A percentile compares a stretch with the other conserved stretches of the same genome.
Conservation (phyloP, 2,113 vertebrate genomes). For the Limanda limanda region DNA sequence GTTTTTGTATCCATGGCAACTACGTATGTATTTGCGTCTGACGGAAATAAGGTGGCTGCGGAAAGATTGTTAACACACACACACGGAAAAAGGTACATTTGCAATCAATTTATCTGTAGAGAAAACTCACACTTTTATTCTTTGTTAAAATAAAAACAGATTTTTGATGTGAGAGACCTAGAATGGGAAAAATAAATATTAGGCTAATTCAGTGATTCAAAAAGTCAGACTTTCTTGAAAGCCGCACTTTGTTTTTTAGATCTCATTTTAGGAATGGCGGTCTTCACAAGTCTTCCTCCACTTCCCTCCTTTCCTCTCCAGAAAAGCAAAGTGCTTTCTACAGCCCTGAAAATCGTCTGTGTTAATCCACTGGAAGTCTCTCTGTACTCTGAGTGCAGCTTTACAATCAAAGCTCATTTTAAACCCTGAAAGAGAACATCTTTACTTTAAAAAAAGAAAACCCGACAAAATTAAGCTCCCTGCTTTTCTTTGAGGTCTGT, state of each 20-base stretch:
- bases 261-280: conserved; percentile 19
- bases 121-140: too few relatives aligned
- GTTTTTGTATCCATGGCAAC: too few relatives aligned
- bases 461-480: conserved; percentile 42
- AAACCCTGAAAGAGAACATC: conserved; percentile 62
- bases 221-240: conserved; percentile 38
- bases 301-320: neutral
- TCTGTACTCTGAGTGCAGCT: conserved; percentile 44
- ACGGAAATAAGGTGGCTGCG: too few relatives aligned
- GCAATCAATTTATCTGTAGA: too few relatives aligned
- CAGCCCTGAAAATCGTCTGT: conserved; percentile 49
- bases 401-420: conserved; percentile 66
- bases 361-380: conserved; percentile 58
- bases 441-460: conserved; percentile 40
- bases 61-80: too few relatives aligned
- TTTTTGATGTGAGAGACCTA: too few relatives aligned
- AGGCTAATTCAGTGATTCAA: conserved; percentile 16
- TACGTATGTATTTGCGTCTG: too few relatives aligned
- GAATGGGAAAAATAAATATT: neutral
- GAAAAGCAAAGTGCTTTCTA: conserved; percentile 38
- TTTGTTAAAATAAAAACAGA: too few relatives aligned
- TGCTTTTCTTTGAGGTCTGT: conserved; percentile 46
- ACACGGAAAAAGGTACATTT: too few relatives aligned
- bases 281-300: conserved; percentile 24
- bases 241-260: conserved; percentile 1